Conservation (phyloP, 2,113 vertebrate genomes). For the Rhinoderma darwinii region DNA sequence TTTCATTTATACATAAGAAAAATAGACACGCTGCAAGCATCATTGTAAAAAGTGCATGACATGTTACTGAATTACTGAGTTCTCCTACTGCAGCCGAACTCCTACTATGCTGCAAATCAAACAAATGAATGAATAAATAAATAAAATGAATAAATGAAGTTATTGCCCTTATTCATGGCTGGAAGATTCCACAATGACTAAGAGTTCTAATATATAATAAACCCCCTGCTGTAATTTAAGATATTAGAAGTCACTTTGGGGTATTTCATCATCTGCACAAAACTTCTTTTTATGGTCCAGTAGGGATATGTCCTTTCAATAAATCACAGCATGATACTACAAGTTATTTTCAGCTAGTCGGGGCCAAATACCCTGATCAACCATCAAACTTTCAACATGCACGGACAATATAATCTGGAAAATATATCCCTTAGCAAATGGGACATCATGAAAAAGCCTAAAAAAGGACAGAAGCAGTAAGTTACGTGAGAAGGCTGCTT, state of each 20-base stretch:
- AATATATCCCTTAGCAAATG: background rate
- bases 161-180: too few relatives aligned
- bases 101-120: too few relatives aligned
- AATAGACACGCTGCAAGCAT: too few relatives aligned
- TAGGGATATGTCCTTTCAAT: background rate
- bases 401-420: background rate
- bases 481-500: background rate
- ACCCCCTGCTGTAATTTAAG: background rate
- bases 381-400: background rate
- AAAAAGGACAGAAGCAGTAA: background rate
- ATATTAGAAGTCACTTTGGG: background rate
- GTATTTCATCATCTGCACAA: background rate
- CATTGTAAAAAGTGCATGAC: too few relatives aligned
- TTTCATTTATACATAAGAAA: too few relatives aligned
- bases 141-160: too few relatives aligned
- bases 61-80: too few relatives aligned
- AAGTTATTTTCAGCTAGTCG: background rate
- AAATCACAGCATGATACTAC: background rate
- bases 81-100: too few relatives aligned
- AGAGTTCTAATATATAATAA: background rate
- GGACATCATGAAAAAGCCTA: background rate
- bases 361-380: background rate
- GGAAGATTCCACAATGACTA: too few relatives aligned
- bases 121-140: too few relatives aligned
- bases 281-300: background rate